Percentiles rank a stretch among this genome's conserved stretches.
phyloP scores from a whole-genome alignment of 2,888 invertebrate genomes.

The Melanostoma mellinum region DNA sequence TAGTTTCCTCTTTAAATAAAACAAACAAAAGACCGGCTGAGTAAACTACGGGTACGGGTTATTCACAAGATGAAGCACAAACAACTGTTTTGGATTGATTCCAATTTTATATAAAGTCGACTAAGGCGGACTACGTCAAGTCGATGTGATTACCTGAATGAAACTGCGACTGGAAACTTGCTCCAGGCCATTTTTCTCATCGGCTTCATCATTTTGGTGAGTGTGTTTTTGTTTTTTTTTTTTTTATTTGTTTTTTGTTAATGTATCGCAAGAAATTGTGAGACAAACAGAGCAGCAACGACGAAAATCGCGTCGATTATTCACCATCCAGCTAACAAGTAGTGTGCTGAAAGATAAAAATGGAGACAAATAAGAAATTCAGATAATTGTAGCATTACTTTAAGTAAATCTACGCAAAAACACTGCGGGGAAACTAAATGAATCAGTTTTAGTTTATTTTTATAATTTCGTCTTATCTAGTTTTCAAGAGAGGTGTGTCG shows the following conservation, averaged over 20 bases:
- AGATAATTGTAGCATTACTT: conserved; percentile 24
- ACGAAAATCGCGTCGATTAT: conserved; percentile 22
- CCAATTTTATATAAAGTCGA: not conserved
- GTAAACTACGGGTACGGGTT: no score
- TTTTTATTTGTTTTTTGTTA: conserved; percentile 29
- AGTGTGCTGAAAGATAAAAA: conserved; percentile 59
- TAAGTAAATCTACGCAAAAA: not conserved
- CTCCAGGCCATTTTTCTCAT: conserved; percentile 61
- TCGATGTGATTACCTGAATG: conserved; percentile 66
- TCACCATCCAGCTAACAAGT: conserved; percentile 39
- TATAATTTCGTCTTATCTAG: no score
- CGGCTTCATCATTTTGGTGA: conserved; percentile 49
- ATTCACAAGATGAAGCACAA: not conserved
- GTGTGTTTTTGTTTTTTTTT: conserved; percentile 7
- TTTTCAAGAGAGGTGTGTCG: no score
- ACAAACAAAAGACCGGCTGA: not conserved
- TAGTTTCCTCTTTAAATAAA: not conserved
- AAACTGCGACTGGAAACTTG: conserved; percentile 64
- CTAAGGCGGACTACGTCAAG: conserved; percentile 41
- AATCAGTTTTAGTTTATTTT: no score
- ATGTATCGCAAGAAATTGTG: conserved; percentile 43
- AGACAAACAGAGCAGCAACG: conserved; percentile 38
- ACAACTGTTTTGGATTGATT: not conserved
- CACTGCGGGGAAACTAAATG: not conserved
- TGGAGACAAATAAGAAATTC: conserved; percentile 23